phyloP scores from a whole-genome alignment of 2,888 invertebrate genomes.

The Stenotaenia linearis region DNA sequence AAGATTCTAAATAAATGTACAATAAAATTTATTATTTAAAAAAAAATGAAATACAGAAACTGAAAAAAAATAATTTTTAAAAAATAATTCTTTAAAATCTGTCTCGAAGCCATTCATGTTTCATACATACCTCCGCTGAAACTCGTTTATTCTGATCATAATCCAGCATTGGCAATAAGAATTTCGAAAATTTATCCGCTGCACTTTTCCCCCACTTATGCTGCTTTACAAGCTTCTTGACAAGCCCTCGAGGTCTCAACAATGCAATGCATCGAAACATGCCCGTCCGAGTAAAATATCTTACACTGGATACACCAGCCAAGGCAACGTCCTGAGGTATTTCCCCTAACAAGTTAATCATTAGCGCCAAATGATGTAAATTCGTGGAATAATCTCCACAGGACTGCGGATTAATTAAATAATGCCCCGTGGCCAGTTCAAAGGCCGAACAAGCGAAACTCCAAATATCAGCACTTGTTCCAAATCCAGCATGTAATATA shows the following conservation, averaged over 20 bases:
- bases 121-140: constrained; percentile 87
- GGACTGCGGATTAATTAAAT: too few species aligned
- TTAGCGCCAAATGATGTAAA: constrained; percentile 96
- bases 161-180: constrained; percentile 92
- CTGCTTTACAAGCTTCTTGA: constrained; percentile 90
- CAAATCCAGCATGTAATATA: constrained; percentile 47
- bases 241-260: constrained; percentile 91
- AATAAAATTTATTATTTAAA: too few species aligned
- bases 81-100: too few species aligned
- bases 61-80: too few species aligned
- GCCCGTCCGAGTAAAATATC: constrained; percentile 70
- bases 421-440: constrained; percentile 50
- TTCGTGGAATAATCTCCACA: too few species aligned
- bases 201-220: constrained; percentile 90
- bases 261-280: constrained; percentile 91
- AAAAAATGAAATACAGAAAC: too few species aligned
- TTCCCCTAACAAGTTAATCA: constrained; percentile 93
- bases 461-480: constrained; percentile 49
- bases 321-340: constrained; percentile 90
- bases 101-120: constrained; percentile 78
- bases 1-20: too few species aligned
- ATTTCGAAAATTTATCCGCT: constrained; percentile 87
- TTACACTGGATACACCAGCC: constrained; percentile 88
- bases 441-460: constrained; percentile 51
- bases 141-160: constrained; percentile 90